Evolutionary conservation across 1,140 invertebrate species (phyloP).

Genomic region (Drosophila burlai): DNA sequence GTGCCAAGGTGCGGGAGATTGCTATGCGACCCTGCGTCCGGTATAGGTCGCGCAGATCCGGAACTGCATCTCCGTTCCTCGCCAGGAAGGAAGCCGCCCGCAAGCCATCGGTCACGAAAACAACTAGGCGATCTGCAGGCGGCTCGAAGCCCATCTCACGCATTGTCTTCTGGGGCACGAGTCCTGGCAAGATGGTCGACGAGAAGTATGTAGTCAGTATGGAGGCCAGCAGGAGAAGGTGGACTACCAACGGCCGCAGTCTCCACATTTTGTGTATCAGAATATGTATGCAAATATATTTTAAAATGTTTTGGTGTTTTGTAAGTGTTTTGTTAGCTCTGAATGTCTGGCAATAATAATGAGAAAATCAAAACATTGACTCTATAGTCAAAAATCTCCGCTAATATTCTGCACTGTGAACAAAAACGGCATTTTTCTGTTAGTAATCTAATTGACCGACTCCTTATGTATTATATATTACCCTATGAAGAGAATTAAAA

Average conservation of each 20-base stretch:
- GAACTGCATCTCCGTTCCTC: constrained; percentile 50
- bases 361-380: neutral
- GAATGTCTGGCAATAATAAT: neutral
- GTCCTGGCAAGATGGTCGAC: constrained; percentile 87
- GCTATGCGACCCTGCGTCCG: constrained; percentile 91
- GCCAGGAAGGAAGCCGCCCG: constrained; percentile 92
- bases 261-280: constrained; percentile 65
- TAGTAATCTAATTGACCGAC: no score
- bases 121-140: constrained; percentile 90
- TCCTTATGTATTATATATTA: no score
- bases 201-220: constrained; percentile 89
- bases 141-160: constrained; percentile 84
- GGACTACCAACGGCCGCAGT: constrained; percentile 78
- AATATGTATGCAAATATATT: neutral
- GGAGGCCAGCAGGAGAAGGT: constrained; percentile 87
- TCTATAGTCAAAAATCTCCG: neutral
- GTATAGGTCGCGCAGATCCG: constrained; percentile 53
- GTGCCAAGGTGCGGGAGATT: constrained; percentile 95
- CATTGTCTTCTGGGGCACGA: constrained; percentile 85
- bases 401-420: neutral
- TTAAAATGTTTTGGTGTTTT: neutral
- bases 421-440: no score
- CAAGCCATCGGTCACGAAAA: constrained; percentile 95
- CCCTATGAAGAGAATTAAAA: no score
- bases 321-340: neutral